Conservation (phyloP, 35 echinoderm and acorn worm genomes). For the Stichopus chloronotus region DNA sequence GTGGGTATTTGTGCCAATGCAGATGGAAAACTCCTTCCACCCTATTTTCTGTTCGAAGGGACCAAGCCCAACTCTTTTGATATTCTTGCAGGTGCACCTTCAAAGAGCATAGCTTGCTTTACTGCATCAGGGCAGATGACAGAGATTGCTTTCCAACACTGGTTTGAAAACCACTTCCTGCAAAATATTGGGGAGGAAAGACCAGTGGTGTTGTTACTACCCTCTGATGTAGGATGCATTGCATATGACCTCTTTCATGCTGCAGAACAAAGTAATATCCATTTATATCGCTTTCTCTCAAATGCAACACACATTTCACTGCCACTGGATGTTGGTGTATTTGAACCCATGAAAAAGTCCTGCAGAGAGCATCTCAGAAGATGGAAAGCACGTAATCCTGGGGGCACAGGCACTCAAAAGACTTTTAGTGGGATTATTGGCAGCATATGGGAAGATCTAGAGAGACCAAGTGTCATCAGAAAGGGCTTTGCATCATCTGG, state of each 20-base stretch:
- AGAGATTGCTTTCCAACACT: slow-evolving; percentile 13
- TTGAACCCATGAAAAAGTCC: slow-evolving; percentile 22
- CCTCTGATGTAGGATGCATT: slow-evolving; percentile 18
- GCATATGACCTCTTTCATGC: slow-evolving; percentile 34
- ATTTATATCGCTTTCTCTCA: slow-evolving; percentile 13
- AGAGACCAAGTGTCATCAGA: slow-evolving; percentile 4
- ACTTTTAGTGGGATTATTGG: slow-evolving; percentile 38
- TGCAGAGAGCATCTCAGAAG: slow-evolving; percentile 34
- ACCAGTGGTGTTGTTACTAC: slow-evolving; percentile 34
- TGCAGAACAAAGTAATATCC: slow-evolving; percentile 33
- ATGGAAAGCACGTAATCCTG: slow-evolving; percentile 27
- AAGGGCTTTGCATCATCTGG: slow-evolving; percentile 30
- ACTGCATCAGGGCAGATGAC: slow-evolving; percentile 40
- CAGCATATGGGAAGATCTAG: slow-evolving; percentile 33
- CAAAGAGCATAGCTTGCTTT: not conserved
- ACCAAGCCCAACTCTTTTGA: slow-evolving; percentile 39
- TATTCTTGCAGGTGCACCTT: slow-evolving; percentile 23
- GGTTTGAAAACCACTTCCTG: slow-evolving; percentile 28
- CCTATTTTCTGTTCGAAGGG: slow-evolving; percentile 27
- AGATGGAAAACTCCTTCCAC: slow-evolving; percentile 21
- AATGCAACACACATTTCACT: slow-evolving; percentile 36
- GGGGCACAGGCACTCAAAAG: not conserved
- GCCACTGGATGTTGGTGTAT: slow-evolving; percentile 34
- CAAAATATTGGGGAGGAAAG: slow-evolving; percentile 18
- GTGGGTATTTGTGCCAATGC: slow-evolving; percentile 45